These are phyloP conservation scores for Ptilonorhynchus violaceus DNA, from an alignment of 2,113 vertebrate species.

Conservation along the genomic window DNA sequence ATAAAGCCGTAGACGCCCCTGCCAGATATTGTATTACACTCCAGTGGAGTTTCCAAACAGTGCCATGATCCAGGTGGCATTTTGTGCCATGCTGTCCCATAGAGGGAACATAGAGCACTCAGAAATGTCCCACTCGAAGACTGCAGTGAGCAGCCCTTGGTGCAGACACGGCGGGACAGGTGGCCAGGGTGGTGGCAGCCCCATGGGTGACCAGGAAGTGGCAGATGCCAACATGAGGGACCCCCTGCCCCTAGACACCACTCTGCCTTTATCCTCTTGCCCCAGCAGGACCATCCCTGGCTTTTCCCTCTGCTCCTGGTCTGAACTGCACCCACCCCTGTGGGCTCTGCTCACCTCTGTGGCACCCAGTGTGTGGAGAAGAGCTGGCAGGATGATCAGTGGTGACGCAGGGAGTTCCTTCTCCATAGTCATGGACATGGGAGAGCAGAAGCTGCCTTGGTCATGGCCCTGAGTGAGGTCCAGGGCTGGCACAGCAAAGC, in stretches of 20 bases:
- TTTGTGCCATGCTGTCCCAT: neutral
- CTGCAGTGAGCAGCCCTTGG: neutral
- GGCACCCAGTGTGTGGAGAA: neutral
- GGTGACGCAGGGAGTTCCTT: neutral
- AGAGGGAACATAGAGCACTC: neutral
- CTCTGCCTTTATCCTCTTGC: fast-evolving
- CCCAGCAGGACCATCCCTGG: neutral
- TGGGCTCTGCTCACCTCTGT: neutral
- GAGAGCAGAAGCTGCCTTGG: neutral
- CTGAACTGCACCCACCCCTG: neutral
- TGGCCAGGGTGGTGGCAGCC: fast-evolving
- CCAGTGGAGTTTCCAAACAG: neutral
- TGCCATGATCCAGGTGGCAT: neutral
- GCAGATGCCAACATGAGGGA: neutral
- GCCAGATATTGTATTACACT: conserved; percentile 3
- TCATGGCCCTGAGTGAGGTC: neutral
- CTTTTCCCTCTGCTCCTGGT: neutral
- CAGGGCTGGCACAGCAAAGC: neutral
- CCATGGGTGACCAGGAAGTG: fast-evolving
- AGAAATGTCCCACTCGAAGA: neutral
- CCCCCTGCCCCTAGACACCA: fast-evolving
- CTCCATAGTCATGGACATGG: neutral
- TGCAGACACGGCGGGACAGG: fast-evolving
- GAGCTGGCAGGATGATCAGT: fast-evolving
- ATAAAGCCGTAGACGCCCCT: neutral